These are phyloP conservation scores for Corythaeola cristata DNA, from an alignment of 2,113 vertebrate species.

Conservation along the genomic window DNA sequence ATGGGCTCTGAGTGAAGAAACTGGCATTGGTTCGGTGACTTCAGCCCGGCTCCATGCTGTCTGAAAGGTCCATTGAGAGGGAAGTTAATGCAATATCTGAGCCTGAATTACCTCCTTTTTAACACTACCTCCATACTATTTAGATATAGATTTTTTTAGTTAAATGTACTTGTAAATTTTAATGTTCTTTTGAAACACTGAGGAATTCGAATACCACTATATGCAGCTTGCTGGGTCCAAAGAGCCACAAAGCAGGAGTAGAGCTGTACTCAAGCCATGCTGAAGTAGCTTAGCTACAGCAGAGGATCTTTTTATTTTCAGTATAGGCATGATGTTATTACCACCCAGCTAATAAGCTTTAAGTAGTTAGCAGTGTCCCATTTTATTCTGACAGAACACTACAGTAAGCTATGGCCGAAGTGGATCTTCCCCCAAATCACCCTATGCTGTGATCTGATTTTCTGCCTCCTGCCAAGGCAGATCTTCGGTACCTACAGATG, in stretches of 20 bases:
- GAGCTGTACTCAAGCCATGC: not conserved
- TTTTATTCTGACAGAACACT: not conserved
- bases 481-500: not conserved
- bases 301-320: not conserved
- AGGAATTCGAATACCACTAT: constrained; percentile 9
- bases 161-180: constrained; percentile 64
- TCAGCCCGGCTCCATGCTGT: not conserved
- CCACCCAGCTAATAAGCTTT: not conserved
- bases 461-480: not conserved
- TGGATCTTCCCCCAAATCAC: not conserved
- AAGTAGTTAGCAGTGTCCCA: not conserved
- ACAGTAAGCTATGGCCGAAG: not conserved
- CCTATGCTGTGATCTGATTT: not conserved
- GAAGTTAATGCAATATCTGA: constrained; percentile 49
- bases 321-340: not conserved
- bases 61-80: constrained; percentile 37
- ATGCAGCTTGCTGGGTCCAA: not conserved
- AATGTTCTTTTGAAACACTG: constrained; percentile 54
- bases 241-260: not conserved
- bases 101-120: constrained; percentile 56
- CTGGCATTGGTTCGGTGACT: constrained; percentile 11
- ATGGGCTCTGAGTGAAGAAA: not conserved
- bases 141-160: constrained; percentile 54
- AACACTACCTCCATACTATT: constrained; percentile 51
- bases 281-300: constrained; percentile 2